phyloP scores from a whole-genome alignment of 2,888 invertebrate species.

The Chalcosyrphus nemorum region DNA sequence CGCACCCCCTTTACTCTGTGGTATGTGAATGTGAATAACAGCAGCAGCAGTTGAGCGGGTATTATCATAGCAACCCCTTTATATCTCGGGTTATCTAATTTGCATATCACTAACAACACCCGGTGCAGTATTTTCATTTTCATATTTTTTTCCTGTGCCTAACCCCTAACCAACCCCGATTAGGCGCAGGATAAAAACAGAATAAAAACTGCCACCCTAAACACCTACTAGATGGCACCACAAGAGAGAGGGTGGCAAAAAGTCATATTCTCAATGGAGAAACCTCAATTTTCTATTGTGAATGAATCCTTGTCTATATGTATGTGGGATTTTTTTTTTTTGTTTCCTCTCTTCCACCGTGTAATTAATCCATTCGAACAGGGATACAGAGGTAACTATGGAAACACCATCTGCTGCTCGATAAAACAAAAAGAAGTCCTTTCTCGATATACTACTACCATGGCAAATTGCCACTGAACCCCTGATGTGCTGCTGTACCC shows the following conservation, averaged over 20 bases:
- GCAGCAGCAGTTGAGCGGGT: slow-evolving; percentile 1
- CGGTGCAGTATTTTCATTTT: slow-evolving; percentile 53
- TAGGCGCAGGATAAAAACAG: neutral
- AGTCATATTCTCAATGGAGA: slow-evolving; percentile 47
- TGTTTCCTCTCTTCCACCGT: slow-evolving; percentile 25
- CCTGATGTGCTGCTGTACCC: slow-evolving; percentile 8
- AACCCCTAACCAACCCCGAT: slow-evolving; percentile 17
- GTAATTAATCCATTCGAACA: slow-evolving; percentile 69
- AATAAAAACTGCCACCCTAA: too few relatives aligned
- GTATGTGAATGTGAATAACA: too few relatives aligned
- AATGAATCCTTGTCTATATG: slow-evolving; percentile 10
- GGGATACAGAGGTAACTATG: slow-evolving; percentile 63
- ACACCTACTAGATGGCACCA: slow-evolving; percentile 60
- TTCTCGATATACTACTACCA: slow-evolving; percentile 43
- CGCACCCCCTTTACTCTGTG: slow-evolving; percentile 43
- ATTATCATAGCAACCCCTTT: slow-evolving; percentile 64
- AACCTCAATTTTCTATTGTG: slow-evolving; percentile 20
- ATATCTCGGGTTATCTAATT: slow-evolving; percentile 61
- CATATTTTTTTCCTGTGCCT: too few relatives aligned
- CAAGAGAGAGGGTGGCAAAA: neutral
- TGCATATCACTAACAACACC: slow-evolving; percentile 65
- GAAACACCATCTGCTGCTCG: slow-evolving; percentile 67
- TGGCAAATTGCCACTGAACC: neutral
- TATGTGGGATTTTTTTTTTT: neutral
- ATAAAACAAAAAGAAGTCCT: neutral